These are phyloP conservation scores for Notoglanidium macrostoma DNA, from an alignment of 2,797 vertebrate genomes.

Conservation along the genomic window DNA sequence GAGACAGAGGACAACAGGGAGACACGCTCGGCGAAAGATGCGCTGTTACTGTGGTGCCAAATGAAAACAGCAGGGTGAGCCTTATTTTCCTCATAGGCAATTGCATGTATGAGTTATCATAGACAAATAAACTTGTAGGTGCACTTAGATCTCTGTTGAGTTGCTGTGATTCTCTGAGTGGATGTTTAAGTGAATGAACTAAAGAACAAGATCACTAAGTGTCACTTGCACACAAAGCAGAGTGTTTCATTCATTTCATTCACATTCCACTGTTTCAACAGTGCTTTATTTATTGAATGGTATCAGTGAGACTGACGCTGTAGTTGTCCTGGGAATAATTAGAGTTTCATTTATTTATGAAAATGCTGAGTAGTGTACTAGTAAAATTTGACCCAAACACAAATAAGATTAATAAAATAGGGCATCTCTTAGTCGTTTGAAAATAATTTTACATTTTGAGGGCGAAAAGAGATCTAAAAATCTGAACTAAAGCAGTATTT, in stretches of 20 bases:
- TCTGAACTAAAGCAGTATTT: not conserved
- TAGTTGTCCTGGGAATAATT: not conserved
- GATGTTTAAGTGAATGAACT: not conserved
- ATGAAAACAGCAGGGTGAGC: slow-evolving; percentile 96
- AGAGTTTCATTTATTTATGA: not conserved
- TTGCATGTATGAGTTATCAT: not conserved
- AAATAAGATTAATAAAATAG: not conserved
- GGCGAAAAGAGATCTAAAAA: not conserved
- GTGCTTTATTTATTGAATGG: not conserved
- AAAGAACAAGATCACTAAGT: not conserved
- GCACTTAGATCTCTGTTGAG: not conserved
- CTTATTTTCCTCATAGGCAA: not conserved
- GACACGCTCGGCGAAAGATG: slow-evolving; percentile 93
- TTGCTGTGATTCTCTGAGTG: not conserved
- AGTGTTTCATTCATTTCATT: not conserved
- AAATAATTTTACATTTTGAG: not conserved
- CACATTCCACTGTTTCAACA: not conserved
- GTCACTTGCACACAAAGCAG: not conserved
- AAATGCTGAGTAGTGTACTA: not conserved
- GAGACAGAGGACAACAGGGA: slow-evolving; percentile 94
- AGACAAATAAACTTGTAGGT: not conserved
- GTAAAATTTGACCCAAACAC: not conserved
- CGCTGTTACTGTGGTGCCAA: slow-evolving; percentile 94
- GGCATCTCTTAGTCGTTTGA: not conserved
- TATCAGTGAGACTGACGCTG: not conserved